phyloP scores from a whole-genome alignment of 2,888 invertebrate genomes.

The Polietes domitor region DNA sequence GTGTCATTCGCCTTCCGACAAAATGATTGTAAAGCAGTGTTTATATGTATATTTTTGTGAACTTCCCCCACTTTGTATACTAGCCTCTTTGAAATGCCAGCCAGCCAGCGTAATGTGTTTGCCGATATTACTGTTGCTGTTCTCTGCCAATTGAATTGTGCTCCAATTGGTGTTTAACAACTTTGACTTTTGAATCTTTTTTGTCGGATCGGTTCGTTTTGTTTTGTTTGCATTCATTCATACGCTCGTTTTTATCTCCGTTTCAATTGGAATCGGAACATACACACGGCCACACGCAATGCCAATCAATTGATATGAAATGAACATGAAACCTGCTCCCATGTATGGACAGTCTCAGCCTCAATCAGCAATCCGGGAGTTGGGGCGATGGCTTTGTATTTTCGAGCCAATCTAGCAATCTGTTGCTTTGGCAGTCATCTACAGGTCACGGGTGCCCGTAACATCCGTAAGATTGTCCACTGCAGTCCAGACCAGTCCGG shows the following conservation, averaged over 20 bases:
- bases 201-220: constrained; percentile 31
- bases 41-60: too few relatives aligned
- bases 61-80: background rate
- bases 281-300: background rate
- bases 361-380: background rate
- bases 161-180: constrained; percentile 65
- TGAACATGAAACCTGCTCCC: constrained; percentile 16
- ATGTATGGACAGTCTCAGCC: constrained; percentile 11
- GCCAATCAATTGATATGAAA: constrained; percentile 6
- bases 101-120: background rate
- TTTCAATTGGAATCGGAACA: constrained; percentile 32
- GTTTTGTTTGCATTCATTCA: constrained; percentile 42
- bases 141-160: constrained; percentile 64
- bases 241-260: constrained; percentile 44
- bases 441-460: background rate
- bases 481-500: background rate
- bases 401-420: constrained; percentile 10
- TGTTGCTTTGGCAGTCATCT: constrained; percentile 38
- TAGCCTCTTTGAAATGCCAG: background rate
- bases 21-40: too few relatives aligned
- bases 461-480: background rate
- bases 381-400: constrained; percentile 15
- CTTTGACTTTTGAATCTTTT: constrained; percentile 57
- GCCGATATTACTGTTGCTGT: constrained; percentile 19
- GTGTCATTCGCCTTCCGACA: too few relatives aligned